These are phyloP conservation scores for Colinus virginianus DNA, from an alignment of 2,113 vertebrate genomes.

Conservation along the genomic window DNA sequence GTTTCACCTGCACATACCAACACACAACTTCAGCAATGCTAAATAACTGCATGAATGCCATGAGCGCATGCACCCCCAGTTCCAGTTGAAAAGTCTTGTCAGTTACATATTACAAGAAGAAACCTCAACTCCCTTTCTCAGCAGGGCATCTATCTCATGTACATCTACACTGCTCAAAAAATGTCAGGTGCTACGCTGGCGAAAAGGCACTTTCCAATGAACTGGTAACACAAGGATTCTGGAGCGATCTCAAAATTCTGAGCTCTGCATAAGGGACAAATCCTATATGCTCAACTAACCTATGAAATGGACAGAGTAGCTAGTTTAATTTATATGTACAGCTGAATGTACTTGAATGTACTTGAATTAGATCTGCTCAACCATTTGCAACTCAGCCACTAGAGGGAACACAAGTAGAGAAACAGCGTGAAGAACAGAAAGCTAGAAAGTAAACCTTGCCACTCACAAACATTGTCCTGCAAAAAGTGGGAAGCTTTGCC, in stretches of 20 bases:
- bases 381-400: neutral
- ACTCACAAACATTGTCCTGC: neutral
- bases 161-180: neutral
- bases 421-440: neutral
- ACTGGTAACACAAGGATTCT: neutral
- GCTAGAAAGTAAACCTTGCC: neutral
- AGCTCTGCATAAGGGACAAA: neutral
- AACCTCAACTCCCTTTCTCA: conserved; percentile 25
- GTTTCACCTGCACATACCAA: neutral
- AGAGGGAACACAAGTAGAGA: neutral
- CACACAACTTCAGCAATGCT: neutral
- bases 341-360: too few relatives aligned
- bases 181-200: neutral
- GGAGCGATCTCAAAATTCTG: neutral
- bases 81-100: neutral
- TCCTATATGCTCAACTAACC: neutral
- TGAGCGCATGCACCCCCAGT: neutral
- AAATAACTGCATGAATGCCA: neutral
- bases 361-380: neutral
- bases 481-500: neutral
- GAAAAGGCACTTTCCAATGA: neutral
- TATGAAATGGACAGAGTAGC: neutral
- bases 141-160: neutral
- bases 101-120: neutral
- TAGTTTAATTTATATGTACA: neutral